phyloP scores from a whole-genome alignment of 2,888 invertebrate species.

The Oxytorus armatus region DNA sequence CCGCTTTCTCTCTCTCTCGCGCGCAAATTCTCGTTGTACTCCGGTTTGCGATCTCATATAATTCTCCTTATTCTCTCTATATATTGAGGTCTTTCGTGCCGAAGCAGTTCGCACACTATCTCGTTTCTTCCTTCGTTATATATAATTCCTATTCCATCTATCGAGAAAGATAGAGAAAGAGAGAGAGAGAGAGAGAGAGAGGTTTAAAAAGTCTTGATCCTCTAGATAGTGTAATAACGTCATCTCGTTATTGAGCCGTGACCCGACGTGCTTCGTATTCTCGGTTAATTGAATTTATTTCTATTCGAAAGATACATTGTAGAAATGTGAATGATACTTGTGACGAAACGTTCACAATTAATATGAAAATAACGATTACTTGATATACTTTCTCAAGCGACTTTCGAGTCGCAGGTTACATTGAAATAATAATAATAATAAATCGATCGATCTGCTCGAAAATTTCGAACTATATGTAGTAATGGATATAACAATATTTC shows the following conservation, averaged over 20 bases:
- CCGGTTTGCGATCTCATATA: slow-evolving; percentile 15
- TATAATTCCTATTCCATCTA: slow-evolving; percentile 35
- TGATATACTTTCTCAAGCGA: too few relatives aligned
- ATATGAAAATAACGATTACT: not conserved
- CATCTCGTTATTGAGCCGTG: slow-evolving; percentile 23
- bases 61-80: slow-evolving; percentile 33
- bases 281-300: slow-evolving; percentile 36
- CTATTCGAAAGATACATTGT: not conserved
- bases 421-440: too few relatives aligned
- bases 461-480: too few relatives aligned
- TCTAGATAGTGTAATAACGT: slow-evolving; percentile 1
- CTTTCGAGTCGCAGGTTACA: too few relatives aligned
- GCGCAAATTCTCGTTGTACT: slow-evolving; percentile 1
- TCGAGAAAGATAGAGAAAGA: too few relatives aligned
- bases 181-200: not conserved
- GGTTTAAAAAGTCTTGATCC: not conserved
- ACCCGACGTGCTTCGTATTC: slow-evolving; percentile 37
- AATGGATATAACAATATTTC: too few relatives aligned
- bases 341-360: not conserved
- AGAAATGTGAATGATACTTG: not conserved
- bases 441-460: too few relatives aligned
- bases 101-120: not conserved
- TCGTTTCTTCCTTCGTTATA: not conserved
- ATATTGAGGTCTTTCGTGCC: slow-evolving; percentile 4
- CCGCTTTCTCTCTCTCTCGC: too few relatives aligned